Conservation (phyloP, 2,888 invertebrate genomes). For the Parasteatoda lunata region DNA sequence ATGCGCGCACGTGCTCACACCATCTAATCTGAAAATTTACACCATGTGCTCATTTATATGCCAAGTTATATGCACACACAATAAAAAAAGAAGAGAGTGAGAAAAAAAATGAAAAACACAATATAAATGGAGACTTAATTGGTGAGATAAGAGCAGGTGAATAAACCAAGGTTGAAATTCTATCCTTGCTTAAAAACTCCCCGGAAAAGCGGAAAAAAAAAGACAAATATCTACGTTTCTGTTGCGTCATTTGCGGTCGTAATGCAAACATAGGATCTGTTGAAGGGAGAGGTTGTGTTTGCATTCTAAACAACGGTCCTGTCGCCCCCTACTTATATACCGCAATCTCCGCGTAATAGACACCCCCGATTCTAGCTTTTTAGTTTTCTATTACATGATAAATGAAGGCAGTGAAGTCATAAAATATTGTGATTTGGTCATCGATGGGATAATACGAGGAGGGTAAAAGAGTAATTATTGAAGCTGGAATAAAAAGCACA, state of each 20-base stretch:
- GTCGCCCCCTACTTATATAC: too few relatives aligned
- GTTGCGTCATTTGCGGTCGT: constrained; percentile 38
- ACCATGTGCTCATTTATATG: constrained; percentile 16
- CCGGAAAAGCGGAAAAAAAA: constrained; percentile 3
- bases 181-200: constrained; percentile 18
- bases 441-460: constrained; percentile 28
- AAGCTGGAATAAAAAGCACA: not conserved
- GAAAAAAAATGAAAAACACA: not conserved
- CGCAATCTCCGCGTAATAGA: constrained; percentile 22
- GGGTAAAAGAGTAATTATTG: not conserved
- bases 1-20: not conserved
- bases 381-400: constrained; percentile 53
- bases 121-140: not conserved
- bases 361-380: constrained; percentile 22
- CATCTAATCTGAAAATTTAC: constrained; percentile 26
- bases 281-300: constrained; percentile 21
- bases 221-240: constrained; percentile 21
- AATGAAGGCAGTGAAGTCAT: constrained; percentile 52
- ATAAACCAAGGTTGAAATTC: constrained; percentile 52
- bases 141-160: constrained; percentile 55
- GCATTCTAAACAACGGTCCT: constrained; percentile 28
- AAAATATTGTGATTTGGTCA: constrained; percentile 66
- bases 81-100: constrained; percentile 37
- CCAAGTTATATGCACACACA: not conserved
- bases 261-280: constrained; percentile 39